A percentile compares a stretch with the other conserved stretches of the same genome.
phyloP scores from a whole-genome alignment of 2,888 invertebrate species.

The Chironomus riparius region DNA sequence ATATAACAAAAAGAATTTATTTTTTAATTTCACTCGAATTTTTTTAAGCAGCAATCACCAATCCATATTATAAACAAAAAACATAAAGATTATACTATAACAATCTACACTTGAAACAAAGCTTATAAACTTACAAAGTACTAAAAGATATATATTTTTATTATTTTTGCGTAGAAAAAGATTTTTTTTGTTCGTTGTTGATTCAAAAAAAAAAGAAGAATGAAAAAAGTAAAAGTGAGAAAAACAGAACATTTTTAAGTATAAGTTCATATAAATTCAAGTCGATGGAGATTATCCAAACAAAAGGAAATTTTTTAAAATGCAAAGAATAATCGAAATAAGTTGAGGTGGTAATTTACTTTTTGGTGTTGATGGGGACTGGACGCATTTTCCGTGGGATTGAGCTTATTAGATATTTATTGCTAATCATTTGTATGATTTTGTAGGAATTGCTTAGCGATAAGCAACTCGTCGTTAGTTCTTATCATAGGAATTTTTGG shows the following conservation, averaged over 20 bases:
- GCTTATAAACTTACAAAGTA: conserved; percentile 11
- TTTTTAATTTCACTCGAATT: not conserved
- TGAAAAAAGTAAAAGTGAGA: not conserved
- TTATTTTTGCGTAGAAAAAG: not conserved
- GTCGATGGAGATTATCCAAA: not conserved
- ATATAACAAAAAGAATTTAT: too few relatives aligned
- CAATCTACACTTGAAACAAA: not conserved
- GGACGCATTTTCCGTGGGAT: too few relatives aligned
- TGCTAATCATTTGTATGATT: too few relatives aligned
- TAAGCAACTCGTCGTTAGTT: too few relatives aligned
- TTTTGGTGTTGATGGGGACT: too few relatives aligned
- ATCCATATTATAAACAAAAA: not conserved
- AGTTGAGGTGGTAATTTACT: too few relatives aligned
- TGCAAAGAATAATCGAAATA: not conserved
- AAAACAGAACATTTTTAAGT: not conserved
- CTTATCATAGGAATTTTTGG: too few relatives aligned
- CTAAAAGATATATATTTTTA: not conserved
- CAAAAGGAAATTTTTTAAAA: not conserved
- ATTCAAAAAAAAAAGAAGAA: not conserved
- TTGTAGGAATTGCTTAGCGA: too few relatives aligned
- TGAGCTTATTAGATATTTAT: too few relatives aligned
- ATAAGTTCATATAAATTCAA: not conserved
- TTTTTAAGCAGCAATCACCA: not conserved
- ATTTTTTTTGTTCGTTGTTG: not conserved
- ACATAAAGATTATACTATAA: not conserved